phyloP scores from a whole-genome alignment of 1,140 invertebrate species.

The Chrysomallon squamiferum region DNA sequence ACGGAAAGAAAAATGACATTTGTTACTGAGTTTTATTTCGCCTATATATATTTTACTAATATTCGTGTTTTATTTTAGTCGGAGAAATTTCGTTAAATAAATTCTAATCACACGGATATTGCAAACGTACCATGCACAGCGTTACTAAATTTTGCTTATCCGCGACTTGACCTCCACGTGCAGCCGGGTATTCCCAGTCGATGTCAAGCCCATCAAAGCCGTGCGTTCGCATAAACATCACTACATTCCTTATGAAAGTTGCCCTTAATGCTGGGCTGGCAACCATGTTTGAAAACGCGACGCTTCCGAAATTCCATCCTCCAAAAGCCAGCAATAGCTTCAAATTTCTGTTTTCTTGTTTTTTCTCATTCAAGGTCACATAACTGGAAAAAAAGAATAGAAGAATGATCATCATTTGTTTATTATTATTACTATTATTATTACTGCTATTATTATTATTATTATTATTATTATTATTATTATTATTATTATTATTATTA shows the following conservation, averaged over 20 bases:
- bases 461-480: no score
- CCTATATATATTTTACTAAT: no score
- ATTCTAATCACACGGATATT: no score
- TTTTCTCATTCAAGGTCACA: constrained; percentile 61
- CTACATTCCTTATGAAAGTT: constrained; percentile 63
- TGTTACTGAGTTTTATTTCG: no score
- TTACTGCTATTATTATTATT: no score
- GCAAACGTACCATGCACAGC: constrained; percentile 18
- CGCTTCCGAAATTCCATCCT: constrained; percentile 96
- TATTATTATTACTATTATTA: no score
- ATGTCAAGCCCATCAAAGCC: constrained; percentile 41
- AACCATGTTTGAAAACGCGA: constrained; percentile 66
- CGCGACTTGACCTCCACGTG: constrained; percentile 7
- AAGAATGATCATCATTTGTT: no score
- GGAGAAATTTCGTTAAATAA: no score
- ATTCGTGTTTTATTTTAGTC: no score
- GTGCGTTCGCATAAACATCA: constrained; percentile 79
- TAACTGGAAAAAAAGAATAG: constrained; percentile 25
- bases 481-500: no score
- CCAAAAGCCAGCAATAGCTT: constrained; percentile 94
- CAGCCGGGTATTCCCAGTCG: constrained; percentile 58
- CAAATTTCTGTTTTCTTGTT: constrained; percentile 90
- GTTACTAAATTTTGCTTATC: constrained; percentile 22
- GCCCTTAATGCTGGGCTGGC: constrained; percentile 27
- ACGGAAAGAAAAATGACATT: no score